Evolutionary conservation across 2,888 invertebrate species (phyloP), one percentile per base, ranked within the genome.

Genomic region (Cerastis rubricosa): DNA sequence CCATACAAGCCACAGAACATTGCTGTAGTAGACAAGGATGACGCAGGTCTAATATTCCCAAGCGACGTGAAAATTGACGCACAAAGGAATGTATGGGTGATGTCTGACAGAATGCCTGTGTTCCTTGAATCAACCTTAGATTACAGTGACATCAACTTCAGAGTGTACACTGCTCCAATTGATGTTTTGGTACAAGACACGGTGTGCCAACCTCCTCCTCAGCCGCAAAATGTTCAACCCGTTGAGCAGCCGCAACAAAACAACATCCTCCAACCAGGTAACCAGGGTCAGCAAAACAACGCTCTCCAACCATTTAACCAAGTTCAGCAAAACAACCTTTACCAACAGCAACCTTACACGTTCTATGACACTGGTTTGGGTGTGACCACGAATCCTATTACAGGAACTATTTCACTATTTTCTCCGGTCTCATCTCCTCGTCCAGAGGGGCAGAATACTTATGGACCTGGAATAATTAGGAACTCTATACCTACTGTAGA

Each of bases 61-160:
- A 97, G 97, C 85, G 98, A 98, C 90, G 97, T 98, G 4, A 98
- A 98, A 95, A 98, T 98, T 81, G 97, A 98, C 92, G 97, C 97
- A 67, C 97, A 97, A 76, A 96, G 97, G 81, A 98, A 98, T 84
- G 97, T 98, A 6, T 98, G 98, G 98, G 98, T 98, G 0, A 97
- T 98, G 5, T 98, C 98, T 0, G 98, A 98, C 92, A 97, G 98
- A 61, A 98, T 98, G 98, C 98, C 98, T 0, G 97, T 98, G 19
- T 98, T 98, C 89, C 94, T 98, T 51, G 97, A 97, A 86, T 94
- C 97, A 9, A 97, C 97, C 63, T 93, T 98, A 54, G 98, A 98
- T 91, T 98, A 97, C 90, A 97, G 97, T 65, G 98, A 98, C 85
- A 97, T 98, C 17, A 98, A 98, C 91, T 98, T 98, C 94, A 97